Conservation (phyloP, 1,140 invertebrate species). For the Sipha flava region DNA sequence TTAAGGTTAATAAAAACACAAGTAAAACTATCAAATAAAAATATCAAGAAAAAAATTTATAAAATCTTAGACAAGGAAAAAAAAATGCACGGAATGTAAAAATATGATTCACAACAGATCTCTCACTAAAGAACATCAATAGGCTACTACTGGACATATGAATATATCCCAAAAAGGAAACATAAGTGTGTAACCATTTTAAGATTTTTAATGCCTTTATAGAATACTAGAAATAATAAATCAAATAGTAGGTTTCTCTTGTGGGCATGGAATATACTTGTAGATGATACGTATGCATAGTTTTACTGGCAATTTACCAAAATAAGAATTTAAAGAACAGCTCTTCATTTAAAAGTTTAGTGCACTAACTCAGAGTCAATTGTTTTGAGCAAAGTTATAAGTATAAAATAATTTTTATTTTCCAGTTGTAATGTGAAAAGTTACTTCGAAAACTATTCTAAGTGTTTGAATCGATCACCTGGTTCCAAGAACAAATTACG, state of each 20-base stretch:
- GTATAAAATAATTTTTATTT: neutral
- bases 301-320: neutral
- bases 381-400: neutral
- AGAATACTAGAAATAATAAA: too few relatives aligned
- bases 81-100: too few relatives aligned
- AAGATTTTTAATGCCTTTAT: too few relatives aligned
- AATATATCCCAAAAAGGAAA: too few relatives aligned
- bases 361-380: neutral
- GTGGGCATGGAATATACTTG: neutral
- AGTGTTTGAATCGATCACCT: slow-evolving; percentile 3
- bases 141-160: too few relatives aligned
- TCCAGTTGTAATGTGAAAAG: neutral
- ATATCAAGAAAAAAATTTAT: too few relatives aligned
- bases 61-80: too few relatives aligned
- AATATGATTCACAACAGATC: too few relatives aligned
- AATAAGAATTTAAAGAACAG: neutral
- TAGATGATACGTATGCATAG: neutral
- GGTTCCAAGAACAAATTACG: neutral
- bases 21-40: too few relatives aligned
- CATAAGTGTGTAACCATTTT: too few relatives aligned
- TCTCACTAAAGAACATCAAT: too few relatives aligned
- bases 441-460: slow-evolving; percentile 1
- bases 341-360: neutral
- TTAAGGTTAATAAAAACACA: too few relatives aligned
- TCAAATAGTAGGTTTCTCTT: neutral